Evolutionary conservation across 2,113 vertebrate species (phyloP), one percentile per base, ranked within the genome.

Genomic region (Sitta europaea): DNA sequence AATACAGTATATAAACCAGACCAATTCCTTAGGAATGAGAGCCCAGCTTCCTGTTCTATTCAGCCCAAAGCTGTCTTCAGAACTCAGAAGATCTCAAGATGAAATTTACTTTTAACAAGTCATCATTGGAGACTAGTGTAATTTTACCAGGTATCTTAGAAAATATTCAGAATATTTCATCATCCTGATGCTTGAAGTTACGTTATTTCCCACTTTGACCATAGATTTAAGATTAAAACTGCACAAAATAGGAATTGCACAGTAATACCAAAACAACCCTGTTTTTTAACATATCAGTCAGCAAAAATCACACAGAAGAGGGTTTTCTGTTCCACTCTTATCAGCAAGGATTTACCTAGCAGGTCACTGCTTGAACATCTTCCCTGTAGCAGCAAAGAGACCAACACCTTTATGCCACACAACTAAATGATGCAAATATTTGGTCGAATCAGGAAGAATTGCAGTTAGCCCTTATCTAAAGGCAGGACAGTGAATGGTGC

Each of bases 241-340:
- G 43, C 62, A 29, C 29, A n/a, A 87, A 83, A 40, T 20, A 48
- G 1, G 21, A 68, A 47, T 53, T 65, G 20, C 17, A 40, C 4
- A 36, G 29, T 8, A 23, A 70, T 42, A 50, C 3, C 12, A 6
- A 58, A 78, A n/a, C 0, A 2, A 48, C 3, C 4, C 8, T 36
- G 13, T 2, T 50, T 53, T 40, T 43, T 29, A 80, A 21, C 25
- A 1, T 31, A 62, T 42, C 15, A 57, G 28, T 9, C 45, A 12
- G 31, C 50, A 73, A 53, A 0, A 2, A 38, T 61, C 1, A 0
- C 42, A 62, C 10, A 47, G 55, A 77, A 83, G 31, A 73, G 7
- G 5, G 17, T 58, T 85, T 93, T 88, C 59, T 57, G 19, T 80
- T 84, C 38, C 25, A 35, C 22, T 83, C 20, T 66, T 71, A 45